phyloP scores from a whole-genome alignment of 23 tunicate genomes.

The Ciona savignyi region DNA sequence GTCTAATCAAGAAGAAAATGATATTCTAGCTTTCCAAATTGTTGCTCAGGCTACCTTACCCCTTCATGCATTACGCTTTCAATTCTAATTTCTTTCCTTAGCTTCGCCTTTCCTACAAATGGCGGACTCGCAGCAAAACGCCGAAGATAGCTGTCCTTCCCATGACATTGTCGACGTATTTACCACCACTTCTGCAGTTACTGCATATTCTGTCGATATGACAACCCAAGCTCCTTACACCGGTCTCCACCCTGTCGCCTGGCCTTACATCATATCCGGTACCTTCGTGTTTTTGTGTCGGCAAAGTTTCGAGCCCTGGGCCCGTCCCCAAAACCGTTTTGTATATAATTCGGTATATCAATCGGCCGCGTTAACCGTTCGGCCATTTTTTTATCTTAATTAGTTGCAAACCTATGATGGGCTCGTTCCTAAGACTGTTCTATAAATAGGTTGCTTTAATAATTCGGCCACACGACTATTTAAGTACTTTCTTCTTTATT shows the following conservation, averaged over 20 bases:
- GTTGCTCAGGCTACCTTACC: neutral
- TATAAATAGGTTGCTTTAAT: no score
- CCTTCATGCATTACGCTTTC: neutral
- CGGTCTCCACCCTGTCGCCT: slow-evolving; percentile 66
- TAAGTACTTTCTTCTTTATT: no score
- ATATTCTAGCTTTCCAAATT: neutral
- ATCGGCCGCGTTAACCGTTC: no score
- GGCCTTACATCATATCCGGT: slow-evolving; percentile 91
- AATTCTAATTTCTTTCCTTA: slow-evolving; percentile 4
- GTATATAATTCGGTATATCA: no score
- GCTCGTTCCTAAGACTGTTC: no score
- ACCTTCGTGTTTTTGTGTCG: slow-evolving; percentile 23
- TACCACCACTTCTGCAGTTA: slow-evolving; percentile 9
- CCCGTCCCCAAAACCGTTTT: no score
- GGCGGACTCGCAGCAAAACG: slow-evolving; percentile 52
- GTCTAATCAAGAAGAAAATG: neutral
- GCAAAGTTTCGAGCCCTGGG: no score
- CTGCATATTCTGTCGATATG: neutral
- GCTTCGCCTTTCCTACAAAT: slow-evolving; percentile 77
- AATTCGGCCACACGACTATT: no score
- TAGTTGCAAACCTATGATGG: no score
- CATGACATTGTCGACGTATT: neutral
- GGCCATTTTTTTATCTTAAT: no score
- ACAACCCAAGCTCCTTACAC: slow-evolving; percentile 7
- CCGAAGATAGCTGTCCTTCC: slow-evolving; percentile 59